These are phyloP conservation scores for Eupithecia tripunctaria DNA, from an alignment of 2,888 invertebrate genomes.

Conservation along the genomic window DNA sequence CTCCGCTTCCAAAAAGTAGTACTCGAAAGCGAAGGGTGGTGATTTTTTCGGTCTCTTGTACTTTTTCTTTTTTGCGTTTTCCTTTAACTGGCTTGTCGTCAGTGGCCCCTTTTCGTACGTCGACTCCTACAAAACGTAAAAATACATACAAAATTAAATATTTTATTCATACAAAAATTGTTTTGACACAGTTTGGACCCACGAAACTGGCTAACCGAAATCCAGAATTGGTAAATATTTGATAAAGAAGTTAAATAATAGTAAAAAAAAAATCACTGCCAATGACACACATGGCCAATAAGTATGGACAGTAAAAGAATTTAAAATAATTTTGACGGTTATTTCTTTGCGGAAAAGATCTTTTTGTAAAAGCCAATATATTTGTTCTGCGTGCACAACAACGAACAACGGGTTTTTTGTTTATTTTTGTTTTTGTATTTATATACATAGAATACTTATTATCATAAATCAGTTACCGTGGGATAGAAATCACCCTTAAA, in stretches of 20 bases:
- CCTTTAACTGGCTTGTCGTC: conserved; percentile 5
- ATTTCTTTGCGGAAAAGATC: too few relatives aligned
- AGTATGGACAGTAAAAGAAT: too few relatives aligned
- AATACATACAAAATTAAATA: background rate
- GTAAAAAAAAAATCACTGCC: background rate
- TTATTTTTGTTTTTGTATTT: too few relatives aligned
- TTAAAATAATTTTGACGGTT: too few relatives aligned
- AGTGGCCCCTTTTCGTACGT: conserved; percentile 26
- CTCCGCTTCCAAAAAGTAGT: conserved; percentile 95
- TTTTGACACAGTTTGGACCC: too few relatives aligned
- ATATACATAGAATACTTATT: too few relatives aligned
- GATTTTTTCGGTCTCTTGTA: conserved; percentile 28
- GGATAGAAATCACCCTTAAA: too few relatives aligned
- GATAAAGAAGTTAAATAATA: background rate
- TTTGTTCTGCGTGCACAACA: too few relatives aligned
- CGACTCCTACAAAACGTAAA: conserved; percentile 20
- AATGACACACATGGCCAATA: background rate
- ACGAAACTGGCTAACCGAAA: background rate
- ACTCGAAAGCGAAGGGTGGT: conserved; percentile 90
- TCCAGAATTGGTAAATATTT: background rate
- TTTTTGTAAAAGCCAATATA: too few relatives aligned
- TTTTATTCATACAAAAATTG: background rate
- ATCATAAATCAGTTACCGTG: too few relatives aligned
- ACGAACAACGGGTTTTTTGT: too few relatives aligned
- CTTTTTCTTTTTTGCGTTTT: conserved; percentile 16